Evolutionary conservation across 92 coral and sea anemone genomes (phyloP).

Genomic region (Porites cylindrica): DNA sequence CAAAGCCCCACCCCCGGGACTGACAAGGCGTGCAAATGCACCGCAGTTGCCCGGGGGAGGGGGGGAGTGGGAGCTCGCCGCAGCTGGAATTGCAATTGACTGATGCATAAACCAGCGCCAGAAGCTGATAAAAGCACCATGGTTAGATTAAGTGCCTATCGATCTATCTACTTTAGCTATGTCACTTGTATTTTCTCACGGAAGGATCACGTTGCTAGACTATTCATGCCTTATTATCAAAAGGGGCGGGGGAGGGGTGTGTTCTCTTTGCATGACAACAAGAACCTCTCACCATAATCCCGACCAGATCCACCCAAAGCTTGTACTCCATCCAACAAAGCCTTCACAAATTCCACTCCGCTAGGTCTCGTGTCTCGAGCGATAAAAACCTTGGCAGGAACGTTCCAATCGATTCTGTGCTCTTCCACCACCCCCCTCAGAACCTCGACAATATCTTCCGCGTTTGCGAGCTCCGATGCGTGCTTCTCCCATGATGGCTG

Average conservation of each 20-base stretch:
- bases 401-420: constrained; percentile 59
- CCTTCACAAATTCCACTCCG: constrained; percentile 76
- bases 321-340: constrained; percentile 81
- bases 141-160: too few species aligned
- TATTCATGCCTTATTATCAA: too few species aligned
- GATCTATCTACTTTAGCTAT: too few species aligned
- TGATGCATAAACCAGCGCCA: too few species aligned
- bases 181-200: too few species aligned
- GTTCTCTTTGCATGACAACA: neutral
- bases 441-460: constrained; percentile 75
- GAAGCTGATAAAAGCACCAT: too few species aligned
- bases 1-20: too few species aligned
- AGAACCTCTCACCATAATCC: constrained; percentile 80
- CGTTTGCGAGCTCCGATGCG: constrained; percentile 89
- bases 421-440: constrained; percentile 62
- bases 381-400: constrained; percentile 77
- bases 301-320: constrained; percentile 88
- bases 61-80: too few species aligned
- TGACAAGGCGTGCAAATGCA: too few species aligned
- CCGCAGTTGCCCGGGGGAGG: too few species aligned
- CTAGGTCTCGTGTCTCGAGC: constrained; percentile 98
- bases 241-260: neutral
- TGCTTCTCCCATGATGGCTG: constrained; percentile 94
- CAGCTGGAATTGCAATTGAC: too few species aligned
- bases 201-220: too few species aligned